phyloP scores from a whole-genome alignment of 2,113 vertebrate species.

The Callithrix jacchus region DNA sequence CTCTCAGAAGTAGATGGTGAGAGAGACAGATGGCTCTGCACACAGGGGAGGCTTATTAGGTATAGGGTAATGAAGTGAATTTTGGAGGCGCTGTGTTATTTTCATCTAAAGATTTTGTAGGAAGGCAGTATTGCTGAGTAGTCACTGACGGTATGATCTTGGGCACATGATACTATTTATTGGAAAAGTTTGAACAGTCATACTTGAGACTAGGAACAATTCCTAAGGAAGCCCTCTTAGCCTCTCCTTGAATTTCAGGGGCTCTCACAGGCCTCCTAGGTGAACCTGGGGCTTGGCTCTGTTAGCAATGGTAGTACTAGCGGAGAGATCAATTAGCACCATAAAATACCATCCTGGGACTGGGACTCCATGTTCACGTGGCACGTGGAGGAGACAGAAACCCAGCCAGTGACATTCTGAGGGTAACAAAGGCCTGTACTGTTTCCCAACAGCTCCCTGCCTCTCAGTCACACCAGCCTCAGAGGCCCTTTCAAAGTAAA shows the following conservation, averaged over 20 bases:
- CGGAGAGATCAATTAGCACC: not conserved
- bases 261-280: not conserved
- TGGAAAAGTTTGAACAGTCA: not conserved
- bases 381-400: not conserved
- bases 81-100: not conserved
- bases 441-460: not conserved
- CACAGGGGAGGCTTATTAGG: not conserved
- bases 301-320: accelerated
- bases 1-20: not conserved
- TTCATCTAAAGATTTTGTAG: not conserved
- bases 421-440: not conserved
- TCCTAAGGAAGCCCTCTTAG: not conserved
- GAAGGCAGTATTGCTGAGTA: not conserved
- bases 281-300: not conserved
- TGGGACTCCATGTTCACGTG: not conserved
- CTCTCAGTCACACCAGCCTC: not conserved
- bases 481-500: not conserved
- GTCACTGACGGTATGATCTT: not conserved
- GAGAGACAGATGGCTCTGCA: not conserved
- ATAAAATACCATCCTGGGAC: not conserved
- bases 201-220: not conserved
- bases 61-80: not conserved
- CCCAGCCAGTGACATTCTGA: not conserved
- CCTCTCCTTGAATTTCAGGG: not conserved
- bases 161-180: not conserved